phyloP scores from a whole-genome alignment of 2,797 vertebrate species.

The Sebastes variabilis region DNA sequence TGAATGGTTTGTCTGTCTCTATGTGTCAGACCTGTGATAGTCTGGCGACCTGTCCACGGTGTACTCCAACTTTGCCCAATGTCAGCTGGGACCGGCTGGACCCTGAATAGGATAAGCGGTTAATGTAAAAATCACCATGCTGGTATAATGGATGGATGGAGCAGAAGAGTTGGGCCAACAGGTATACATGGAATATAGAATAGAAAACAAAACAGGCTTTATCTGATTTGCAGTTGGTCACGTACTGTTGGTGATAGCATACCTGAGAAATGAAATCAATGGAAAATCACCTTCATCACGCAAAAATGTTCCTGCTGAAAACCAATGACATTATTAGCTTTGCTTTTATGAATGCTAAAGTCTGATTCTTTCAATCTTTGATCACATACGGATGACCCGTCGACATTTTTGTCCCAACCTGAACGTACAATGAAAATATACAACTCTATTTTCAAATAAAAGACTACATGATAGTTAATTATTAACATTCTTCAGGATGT shows the following conservation, averaged over 20 bases:
- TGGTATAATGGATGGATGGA: too few species aligned
- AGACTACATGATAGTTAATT: not conserved
- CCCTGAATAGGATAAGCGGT: too few species aligned
- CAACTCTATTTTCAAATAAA: not conserved
- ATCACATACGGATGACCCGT: not conserved
- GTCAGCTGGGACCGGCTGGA: too few species aligned
- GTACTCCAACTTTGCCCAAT: too few species aligned
- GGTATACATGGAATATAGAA: not conserved
- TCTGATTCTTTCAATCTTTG: not conserved
- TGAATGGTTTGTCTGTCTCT: too few species aligned
- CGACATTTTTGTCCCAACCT: not conserved
- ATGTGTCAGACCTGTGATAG: too few species aligned
- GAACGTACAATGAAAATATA: not conserved
- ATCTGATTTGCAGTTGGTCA: not conserved
- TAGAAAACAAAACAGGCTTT: not conserved
- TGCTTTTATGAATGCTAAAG: not conserved
- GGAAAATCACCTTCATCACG: not conserved
- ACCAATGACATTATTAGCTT: not conserved
- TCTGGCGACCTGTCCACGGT: too few species aligned
- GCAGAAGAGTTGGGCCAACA: not conserved
- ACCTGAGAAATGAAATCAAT: not conserved
- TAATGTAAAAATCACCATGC: too few species aligned
- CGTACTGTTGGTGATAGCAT: not conserved
- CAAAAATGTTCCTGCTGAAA: not conserved
- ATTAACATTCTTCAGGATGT: constrained; percentile 8